Conservation (phyloP, 1,140 invertebrate genomes). For the Rhyacophila brunnea region DNA sequence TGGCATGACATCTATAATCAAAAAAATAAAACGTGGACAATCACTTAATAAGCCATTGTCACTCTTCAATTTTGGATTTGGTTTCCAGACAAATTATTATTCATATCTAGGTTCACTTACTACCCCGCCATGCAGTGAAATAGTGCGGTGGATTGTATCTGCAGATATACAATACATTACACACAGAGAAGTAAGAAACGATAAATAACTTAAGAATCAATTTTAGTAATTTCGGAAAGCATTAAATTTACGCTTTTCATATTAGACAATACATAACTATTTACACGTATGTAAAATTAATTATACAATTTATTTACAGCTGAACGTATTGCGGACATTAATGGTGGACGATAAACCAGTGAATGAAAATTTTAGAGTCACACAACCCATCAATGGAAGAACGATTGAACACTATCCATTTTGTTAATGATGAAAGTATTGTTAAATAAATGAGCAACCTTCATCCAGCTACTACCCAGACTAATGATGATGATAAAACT, state of each 20-base stretch:
- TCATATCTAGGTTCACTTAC: slow-evolving; percentile 73
- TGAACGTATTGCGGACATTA: not conserved
- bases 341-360: not conserved
- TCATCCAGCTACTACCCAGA: too few relatives aligned
- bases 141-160: slow-evolving; percentile 66
- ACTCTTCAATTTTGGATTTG: not conserved
- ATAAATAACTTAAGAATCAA: not conserved
- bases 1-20: not conserved
- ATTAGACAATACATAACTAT: not conserved
- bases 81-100: slow-evolving; percentile 43
- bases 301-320: not conserved
- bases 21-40: not conserved
- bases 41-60: not conserved
- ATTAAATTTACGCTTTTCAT: not conserved
- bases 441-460: too few relatives aligned
- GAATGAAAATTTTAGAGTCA: not conserved
- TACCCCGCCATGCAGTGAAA: slow-evolving; percentile 72
- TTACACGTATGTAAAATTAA: not conserved
- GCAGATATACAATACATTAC: not conserved
- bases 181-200: not conserved
- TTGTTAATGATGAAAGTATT: too few relatives aligned
- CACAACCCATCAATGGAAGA: not conserved
- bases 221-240: not conserved
- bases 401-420: not conserved
- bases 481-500: too few relatives aligned